Evolutionary conservation across 2,888 invertebrate species (phyloP), one percentile per base, ranked within the genome.

Genomic region (Watsonalla binaria): DNA sequence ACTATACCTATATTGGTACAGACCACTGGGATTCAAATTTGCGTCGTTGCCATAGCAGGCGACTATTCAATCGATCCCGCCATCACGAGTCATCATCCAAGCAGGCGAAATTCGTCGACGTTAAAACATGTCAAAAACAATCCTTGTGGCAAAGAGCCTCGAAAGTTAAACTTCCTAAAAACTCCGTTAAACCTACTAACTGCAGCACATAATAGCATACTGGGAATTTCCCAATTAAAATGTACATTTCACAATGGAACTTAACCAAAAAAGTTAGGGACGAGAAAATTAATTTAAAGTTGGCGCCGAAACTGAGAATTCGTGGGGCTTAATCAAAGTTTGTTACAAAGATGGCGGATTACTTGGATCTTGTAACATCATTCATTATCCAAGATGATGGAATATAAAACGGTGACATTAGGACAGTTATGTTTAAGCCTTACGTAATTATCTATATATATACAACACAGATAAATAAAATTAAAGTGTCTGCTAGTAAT

Each of bases 241-340:
- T 47, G n/a, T 35, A 11, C 14, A 13, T 47, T 35, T 47, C 6
- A 47, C 11, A 37, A 48, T 39, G 6, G 15, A 49, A 49, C 34
- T 8, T 14, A 15, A 37, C 13, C 49, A 37, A 37, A 49, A 49
- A 49, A 37, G 5, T 8, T 15, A 14, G 6, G 15, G 11, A 9
- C 15, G 49, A 37, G 15, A 42, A 11, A 15, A 15, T 49, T 49
- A 49, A 49, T 49, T 49, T 37, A 49, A 49, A 49, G 37, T 49
- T 49, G 5, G 15, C 15, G 9, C 13, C 13, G 13, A 37, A 37
- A 6, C 49, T 8, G 9, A 34, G 37, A 37, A 33, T 35, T 37
- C 37, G 37, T 37, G 49, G 14, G 37, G 49, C 37, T 49, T 49
- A 49, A 49, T 49, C 49, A 39, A 49, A 49, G 49, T 49, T 49